Evolutionary conservation across 2,797 vertebrate genomes (phyloP).

Genomic region (Anomalospiza imberbis): DNA sequence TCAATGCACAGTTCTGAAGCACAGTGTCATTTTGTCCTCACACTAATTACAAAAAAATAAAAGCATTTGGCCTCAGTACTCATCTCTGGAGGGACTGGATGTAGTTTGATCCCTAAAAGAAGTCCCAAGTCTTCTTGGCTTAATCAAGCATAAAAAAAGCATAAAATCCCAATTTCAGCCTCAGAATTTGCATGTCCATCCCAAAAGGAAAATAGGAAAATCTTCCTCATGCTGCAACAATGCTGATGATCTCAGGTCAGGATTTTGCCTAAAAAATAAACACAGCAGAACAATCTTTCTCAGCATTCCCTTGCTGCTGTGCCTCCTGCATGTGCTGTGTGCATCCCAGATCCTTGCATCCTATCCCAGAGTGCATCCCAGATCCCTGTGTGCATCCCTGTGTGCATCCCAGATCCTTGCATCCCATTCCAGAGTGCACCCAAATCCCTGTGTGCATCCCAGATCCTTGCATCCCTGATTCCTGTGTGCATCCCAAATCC

Average conservation of each 20-base stretch:
- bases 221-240: not conserved
- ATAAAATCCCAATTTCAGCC: slow-evolving; percentile 54
- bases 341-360: not conserved
- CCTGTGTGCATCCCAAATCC: accelerated
- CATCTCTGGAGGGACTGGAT: not conserved
- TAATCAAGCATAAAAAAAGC: slow-evolving; percentile 21
- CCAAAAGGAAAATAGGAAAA: not conserved
- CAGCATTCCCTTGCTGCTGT: not conserved
- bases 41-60: not conserved
- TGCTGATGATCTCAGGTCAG: slow-evolving; percentile 9
- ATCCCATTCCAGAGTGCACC: too few relatives aligned
- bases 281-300: not conserved
- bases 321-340: not conserved
- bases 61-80: not conserved
- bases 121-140: not conserved
- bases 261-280: not conserved
- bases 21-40: not conserved
- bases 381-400: not conserved
- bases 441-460: not conserved
- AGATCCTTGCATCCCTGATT: accelerated
- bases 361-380: not conserved
- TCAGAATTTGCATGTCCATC: not conserved
- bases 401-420: not conserved
- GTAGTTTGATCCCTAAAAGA: not conserved
- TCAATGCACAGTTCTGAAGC: not conserved